Percentiles rank a stretch among this genome's conserved stretches.
Evolutionary conservation across 2,888 invertebrate genomes (phyloP).

Genomic region (Cryptosula pallasiana): DNA sequence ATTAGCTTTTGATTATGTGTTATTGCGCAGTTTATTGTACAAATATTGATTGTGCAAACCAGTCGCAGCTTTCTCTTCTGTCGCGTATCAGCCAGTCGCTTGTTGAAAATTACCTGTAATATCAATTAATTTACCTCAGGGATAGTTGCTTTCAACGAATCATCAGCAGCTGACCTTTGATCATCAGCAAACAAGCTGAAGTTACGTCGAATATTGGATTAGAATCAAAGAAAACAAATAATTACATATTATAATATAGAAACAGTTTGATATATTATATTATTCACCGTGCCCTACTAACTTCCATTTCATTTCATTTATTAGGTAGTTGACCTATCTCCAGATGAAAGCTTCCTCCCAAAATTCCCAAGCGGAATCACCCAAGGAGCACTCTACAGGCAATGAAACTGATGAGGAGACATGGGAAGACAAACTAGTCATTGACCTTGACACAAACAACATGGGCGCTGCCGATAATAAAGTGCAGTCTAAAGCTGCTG

Average conservation of each 20-base stretch:
- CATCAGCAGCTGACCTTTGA: too few species aligned
- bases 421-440: conserved; percentile 11
- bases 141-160: too few species aligned
- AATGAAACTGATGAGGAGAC: conserved; percentile 13
- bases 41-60: neutral
- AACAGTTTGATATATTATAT: too few species aligned
- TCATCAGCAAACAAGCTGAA: too few species aligned
- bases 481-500: neutral
- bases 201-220: too few species aligned
- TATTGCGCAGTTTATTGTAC: neutral
- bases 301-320: too few species aligned
- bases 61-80: neutral
- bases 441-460: conserved; percentile 10
- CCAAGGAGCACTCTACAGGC: neutral
- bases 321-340: neutral
- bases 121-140: too few species aligned
- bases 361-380: neutral
- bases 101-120: too few species aligned
- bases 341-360: conserved; percentile 8
- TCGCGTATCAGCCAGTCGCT: too few species aligned
- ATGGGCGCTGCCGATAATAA: neutral
- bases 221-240: too few species aligned
- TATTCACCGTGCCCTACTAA: too few species aligned
- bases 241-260: too few species aligned
- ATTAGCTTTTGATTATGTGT: neutral